phyloP scores from a whole-genome alignment of 2,797 vertebrate species.

The Microctenopoma lineatum region DNA sequence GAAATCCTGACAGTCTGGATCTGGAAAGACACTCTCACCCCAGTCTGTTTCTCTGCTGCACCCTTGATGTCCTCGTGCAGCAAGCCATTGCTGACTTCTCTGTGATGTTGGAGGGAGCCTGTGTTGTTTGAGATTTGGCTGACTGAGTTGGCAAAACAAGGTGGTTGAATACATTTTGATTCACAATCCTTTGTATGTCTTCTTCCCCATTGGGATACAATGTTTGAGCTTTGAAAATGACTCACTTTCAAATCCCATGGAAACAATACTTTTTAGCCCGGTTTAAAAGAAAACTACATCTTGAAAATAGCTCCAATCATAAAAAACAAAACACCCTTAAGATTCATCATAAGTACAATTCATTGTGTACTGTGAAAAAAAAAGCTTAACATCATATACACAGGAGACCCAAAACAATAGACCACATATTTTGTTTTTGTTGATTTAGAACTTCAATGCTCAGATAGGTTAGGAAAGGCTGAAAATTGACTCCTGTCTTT shows the following conservation, averaged over 20 bases:
- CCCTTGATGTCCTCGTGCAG: constrained; percentile 79
- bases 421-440: constrained; percentile 77
- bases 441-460: constrained; percentile 78
- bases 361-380: constrained; percentile 70
- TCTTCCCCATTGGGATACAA: constrained; percentile 69
- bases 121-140: constrained; percentile 83
- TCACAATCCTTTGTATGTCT: constrained; percentile 75
- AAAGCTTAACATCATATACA: constrained; percentile 78
- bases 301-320: constrained; percentile 77
- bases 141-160: constrained; percentile 82
- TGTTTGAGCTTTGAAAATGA: constrained; percentile 78
- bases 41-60: constrained; percentile 69
- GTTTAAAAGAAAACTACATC: constrained; percentile 76
- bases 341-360: constrained; percentile 74
- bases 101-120: constrained; percentile 80
- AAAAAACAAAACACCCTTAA: constrained; percentile 76
- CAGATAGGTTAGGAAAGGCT: constrained; percentile 80
- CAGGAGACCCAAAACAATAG: constrained; percentile 76
- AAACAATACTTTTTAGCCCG: constrained; percentile 73
- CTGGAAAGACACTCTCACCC: constrained; percentile 76
- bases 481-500: constrained; percentile 83
- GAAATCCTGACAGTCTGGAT: constrained; percentile 76
- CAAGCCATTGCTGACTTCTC: constrained; percentile 71
- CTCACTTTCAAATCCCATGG: constrained; percentile 77
- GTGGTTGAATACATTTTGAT: constrained; percentile 79